Base-by-base conservation (phyloP, 2,888 invertebrate species). In the Lissonota sp. region DNA sequence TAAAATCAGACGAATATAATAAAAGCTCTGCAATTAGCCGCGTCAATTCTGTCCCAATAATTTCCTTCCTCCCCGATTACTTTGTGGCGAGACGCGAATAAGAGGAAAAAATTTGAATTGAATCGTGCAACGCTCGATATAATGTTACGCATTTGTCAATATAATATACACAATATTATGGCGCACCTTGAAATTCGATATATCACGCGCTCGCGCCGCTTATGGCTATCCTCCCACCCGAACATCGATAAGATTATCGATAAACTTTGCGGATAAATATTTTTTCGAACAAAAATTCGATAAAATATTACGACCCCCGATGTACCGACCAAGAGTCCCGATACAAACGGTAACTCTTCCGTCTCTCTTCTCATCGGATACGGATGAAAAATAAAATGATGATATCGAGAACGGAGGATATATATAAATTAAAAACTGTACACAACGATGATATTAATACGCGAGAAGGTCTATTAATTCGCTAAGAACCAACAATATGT, bases 381-480 rank as follows among this genome's bases (percentile, higher is more conserved):
- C 26, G 26, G 3, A 57, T 16, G 6, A 40, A 16, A 40, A 63
- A 60, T 26, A 49, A 1, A 37, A 69, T 40, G 46, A 69, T 40
- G 46, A 73, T 51, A 62, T 69, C 14, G 44, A 42, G 49, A 14
- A 79, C 44, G 53, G 53, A 26, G 3, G 26, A 26, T 26, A 26
- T 26, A 26, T 26, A 26, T 26, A 26, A 26, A 26, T 26, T 2
- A 26, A 3, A 26, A 3, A 26, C 14, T 53, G 55, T 44, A 73
- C 44, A 51, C 42, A 67, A 16, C 76, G 82, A 84, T 77, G 84
- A 86, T 87, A 90, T 89, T 90, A 89, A 90, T 88, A 87, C 85
- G 85, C 82, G 82, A 88, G 88, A 87, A 86, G 90, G 89, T 89
- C 88, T 87, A 90, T 90, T 88, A 90, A 90, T 90, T 90, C 86